Evolutionary conservation across 1,140 invertebrate genomes (phyloP), one percentile per base, ranked within the genome.

Genomic region (Pissodes strobi): DNA sequence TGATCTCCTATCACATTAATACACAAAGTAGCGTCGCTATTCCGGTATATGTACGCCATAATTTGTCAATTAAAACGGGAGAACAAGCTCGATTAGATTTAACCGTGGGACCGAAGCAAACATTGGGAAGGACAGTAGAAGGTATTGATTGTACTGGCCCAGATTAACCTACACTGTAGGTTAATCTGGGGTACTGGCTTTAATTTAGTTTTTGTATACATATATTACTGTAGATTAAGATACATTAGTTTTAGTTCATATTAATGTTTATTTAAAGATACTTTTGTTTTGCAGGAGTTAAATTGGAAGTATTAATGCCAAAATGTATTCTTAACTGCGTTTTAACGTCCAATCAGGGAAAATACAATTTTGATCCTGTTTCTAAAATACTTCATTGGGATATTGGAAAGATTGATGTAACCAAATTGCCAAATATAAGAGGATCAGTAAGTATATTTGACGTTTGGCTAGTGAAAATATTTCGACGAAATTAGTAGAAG

Each of bases 1-100:
- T 99, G 23, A 91, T 99, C 83, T 98, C 97, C 0, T 99, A 99
- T 78, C 96, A 99, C 78, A 97, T 99, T 75, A 93, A 93, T 59
- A 90, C 93, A 15, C 95, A 98, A 81, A 95, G 90, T 77, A 87
- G 94, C 55, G 95, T 99, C 6, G 93, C 94, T n/a, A 98, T 99
- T 80, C 97, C 97, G 13, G 88, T 99, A 64, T 98, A 97, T 78
- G 87, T 99, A 0, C 82, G 93, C 51, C 97, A 99, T 74, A 95
- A 88, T 74, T 91, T 99, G 46, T 87, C 89, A 10, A 89, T 98
- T 39, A 89, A 92, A 76, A 87, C 89, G 52, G 82, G 87, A 30
- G 90, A 90, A 15, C 89, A 90, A 72, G 96, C 96, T 0, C 85
- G 91, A 71, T 79, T 99, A 48, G 97, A 99, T 77, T 87, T 98